These are phyloP conservation scores for Alviniconcha strummeri DNA, from an alignment of 2,888 invertebrate species.

Conservation along the genomic window DNA sequence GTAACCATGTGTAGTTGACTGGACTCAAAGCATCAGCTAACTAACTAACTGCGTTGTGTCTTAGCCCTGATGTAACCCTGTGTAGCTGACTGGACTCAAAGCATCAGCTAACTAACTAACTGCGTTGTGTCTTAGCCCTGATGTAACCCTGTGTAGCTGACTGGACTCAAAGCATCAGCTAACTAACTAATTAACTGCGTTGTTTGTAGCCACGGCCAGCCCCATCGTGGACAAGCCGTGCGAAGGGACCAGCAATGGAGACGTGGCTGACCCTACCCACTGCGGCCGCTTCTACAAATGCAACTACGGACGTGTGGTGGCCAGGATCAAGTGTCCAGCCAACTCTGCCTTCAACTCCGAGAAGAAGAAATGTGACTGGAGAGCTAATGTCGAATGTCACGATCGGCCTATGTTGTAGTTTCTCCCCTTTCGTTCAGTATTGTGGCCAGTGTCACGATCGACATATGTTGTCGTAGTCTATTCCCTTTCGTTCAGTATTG, in stretches of 20 bases:
- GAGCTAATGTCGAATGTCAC: constrained; percentile 45
- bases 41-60: too few species aligned
- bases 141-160: too few species aligned
- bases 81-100: too few species aligned
- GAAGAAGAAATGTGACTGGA: constrained; percentile 51
- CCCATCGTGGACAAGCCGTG: constrained; percentile 54
- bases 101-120: too few species aligned
- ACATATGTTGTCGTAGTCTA: background rate
- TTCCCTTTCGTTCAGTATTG: background rate
- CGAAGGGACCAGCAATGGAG: constrained; percentile 48
- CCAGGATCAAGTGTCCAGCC: constrained; percentile 50
- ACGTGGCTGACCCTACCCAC: constrained; percentile 48
- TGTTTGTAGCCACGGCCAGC: constrained; percentile 47
- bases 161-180: too few species aligned
- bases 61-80: too few species aligned
- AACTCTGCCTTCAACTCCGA: constrained; percentile 48
- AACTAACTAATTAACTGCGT: too few species aligned
- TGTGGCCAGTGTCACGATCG: background rate
- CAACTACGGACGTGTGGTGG: constrained; percentile 53
- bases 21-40: too few species aligned
- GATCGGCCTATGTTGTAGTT: constrained; percentile 36
- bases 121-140: too few species aligned
- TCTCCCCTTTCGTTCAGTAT: background rate
- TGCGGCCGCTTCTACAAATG: constrained; percentile 55
- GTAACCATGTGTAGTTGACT: too few species aligned